Evolutionary conservation across 92 coral and sea anemone species (phyloP).

Genomic region (Palythoa grandis): DNA sequence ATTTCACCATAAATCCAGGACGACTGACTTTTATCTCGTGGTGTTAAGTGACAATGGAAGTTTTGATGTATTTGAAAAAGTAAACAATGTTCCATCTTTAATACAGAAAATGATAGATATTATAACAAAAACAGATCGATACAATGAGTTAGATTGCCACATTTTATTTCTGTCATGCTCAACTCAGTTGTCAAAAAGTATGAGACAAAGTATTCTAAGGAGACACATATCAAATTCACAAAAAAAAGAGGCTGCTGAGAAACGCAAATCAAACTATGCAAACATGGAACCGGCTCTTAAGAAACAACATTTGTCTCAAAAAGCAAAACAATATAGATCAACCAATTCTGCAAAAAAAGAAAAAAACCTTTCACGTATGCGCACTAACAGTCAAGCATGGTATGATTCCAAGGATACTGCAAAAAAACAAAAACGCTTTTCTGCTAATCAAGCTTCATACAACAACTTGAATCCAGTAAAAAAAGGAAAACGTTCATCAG

Average conservation of each 20-base stretch:
- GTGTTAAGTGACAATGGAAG: conserved; percentile 26
- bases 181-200: conserved; percentile 32
- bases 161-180: conserved; percentile 40
- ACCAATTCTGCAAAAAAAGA: no score
- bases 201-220: conserved; percentile 39
- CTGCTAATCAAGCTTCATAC: no score
- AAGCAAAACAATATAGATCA: no score
- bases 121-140: conserved; percentile 31
- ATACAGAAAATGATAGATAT: conserved; percentile 36
- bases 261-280: conserved; percentile 34
- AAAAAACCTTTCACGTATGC: no score
- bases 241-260: conserved; percentile 20
- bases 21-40: conserved; percentile 40
- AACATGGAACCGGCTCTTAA: conserved; percentile 43
- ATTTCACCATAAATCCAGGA: conserved; percentile 16
- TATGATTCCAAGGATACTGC: no score
- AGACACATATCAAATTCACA: conserved; percentile 38
- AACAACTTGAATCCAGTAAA: no score
- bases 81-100: conserved; percentile 25
- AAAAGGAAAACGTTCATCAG: no score
- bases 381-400: no score
- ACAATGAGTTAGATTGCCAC: conserved; percentile 28
- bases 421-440: no score
- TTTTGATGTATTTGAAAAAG: conserved; percentile 36
- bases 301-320: no score